Evolutionary conservation across 2,888 invertebrate species (phyloP).

Genomic region (Agrotis puta): DNA sequence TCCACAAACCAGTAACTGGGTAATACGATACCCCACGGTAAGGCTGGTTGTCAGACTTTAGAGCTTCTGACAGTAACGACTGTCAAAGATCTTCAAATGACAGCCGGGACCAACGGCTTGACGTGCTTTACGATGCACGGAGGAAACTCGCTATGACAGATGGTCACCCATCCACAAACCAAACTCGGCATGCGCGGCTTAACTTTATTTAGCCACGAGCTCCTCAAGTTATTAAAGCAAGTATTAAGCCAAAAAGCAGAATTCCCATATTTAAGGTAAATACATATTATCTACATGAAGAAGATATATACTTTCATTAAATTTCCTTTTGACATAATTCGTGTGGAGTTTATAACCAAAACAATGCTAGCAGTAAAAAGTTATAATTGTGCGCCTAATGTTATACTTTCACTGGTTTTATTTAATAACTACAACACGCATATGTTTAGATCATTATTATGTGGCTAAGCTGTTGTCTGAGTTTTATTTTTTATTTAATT

Average conservation of each 20-base stretch:
- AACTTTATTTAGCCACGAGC: too few species aligned
- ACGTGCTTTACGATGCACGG: too few species aligned
- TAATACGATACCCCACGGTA: too few species aligned
- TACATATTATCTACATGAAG: neutral
- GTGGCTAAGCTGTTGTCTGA: neutral
- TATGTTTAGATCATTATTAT: slow-evolving; percentile 8
- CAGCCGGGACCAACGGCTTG: too few species aligned
- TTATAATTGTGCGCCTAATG: slow-evolving; percentile 48
- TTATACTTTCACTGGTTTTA: slow-evolving; percentile 54
- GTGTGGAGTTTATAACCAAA: slow-evolving; percentile 29
- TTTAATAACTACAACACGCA: slow-evolving; percentile 10
- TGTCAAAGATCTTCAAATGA: too few species aligned
- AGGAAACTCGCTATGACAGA: too few species aligned
- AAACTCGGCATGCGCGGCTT: too few species aligned
- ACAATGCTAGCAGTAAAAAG: slow-evolving; percentile 54
- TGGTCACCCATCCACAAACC: too few species aligned
- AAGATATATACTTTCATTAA: slow-evolving; percentile 50
- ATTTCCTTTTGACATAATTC: slow-evolving; percentile 39
- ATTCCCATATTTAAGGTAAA: neutral
- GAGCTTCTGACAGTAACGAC: too few species aligned
- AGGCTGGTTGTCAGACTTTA: too few species aligned
- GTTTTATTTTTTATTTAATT: slow-evolving; percentile 9
- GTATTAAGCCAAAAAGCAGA: neutral
- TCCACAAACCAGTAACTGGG: too few species aligned
- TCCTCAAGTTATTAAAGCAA: too few species aligned